Evolutionary conservation across 2,888 invertebrate genomes (phyloP), one percentile per base, ranked within the genome.

Genomic region (Uropetala carovei): DNA sequence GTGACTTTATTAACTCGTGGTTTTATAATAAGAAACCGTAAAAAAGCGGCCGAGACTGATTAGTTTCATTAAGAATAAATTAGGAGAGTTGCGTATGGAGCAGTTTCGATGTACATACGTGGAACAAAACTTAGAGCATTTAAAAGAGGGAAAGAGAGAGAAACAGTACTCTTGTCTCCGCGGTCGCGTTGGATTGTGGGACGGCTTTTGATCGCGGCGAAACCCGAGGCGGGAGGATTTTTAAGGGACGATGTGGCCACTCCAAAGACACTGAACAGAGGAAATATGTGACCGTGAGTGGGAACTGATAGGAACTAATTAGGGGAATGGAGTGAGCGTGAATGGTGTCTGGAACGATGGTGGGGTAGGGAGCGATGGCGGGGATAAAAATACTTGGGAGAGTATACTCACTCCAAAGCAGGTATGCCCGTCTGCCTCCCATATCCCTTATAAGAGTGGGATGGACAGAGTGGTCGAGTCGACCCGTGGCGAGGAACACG

Each of bases 221-320:
- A 30, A 64, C 89, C 64, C 86, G 60, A 64, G 59, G 60, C 60
- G 27, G 30, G n/a, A 30, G 30, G 27, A 27, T 75, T 75, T 75
- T 27, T 30, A 56, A 60, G 86, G 86, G 86, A 89, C 59, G 60
- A 64, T 27, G 18, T 59, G 89, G 89, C 8, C 18, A 43, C 56
- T 56, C 83, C 18, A 89, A 89, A 89, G 68, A 64, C 64, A 89
- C 64, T 89, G 89, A 89, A 89, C 64, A 43, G 60, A 89, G 60
- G 89, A 89, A 64, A 89, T 89, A 89, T 89, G 89, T 18, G 89
- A 64, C 89, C 89, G 68, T 43, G 89, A 43, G 89, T 43, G 18
- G 64, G 89, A 89, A 89, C 60, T 89, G 89, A 89, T 89, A 89
- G 89, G 13, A 68, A 89, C 89, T 89, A 89, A 89, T 89, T 89